Base-by-base conservation (phyloP, 2,888 invertebrate genomes). In the Cantharis rufa region DNA sequence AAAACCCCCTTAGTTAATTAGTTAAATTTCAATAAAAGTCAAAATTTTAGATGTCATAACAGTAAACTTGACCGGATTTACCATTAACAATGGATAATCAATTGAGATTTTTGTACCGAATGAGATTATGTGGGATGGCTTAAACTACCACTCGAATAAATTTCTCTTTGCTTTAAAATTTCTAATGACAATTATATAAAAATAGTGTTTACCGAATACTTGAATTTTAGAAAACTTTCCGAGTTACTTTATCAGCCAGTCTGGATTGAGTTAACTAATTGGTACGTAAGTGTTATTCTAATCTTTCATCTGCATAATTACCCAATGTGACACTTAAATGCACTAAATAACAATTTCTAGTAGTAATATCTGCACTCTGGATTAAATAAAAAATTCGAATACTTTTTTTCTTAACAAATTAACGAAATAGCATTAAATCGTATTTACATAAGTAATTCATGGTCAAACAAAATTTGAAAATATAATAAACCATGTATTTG, bases 131-230 rank as follows among this genome's bases (percentile, higher is more conserved):
- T 66, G 24, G 24, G 64, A 66, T 66, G 15, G 64, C 4, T 63
- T 63, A 16, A 62, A 24, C 24, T 18, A 21, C 15, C 64, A 66
- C 64, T 66, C 7, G 64, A 66, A 66, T 15, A 66, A 66, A 66
- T 66, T 66, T 66, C 64, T 66, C 64, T 66, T 66, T 66, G n/a
- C 64, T 24, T 66, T 66, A n/a, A 66, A 66, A 66, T 66, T 66
- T 66, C 64, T 66, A 66, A 15, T 21, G 64, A 66, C 21, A 66
- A 66, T 66, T 66, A 21, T 66, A 21, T 66, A 21, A n/a, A 21
- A 66, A 21, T 63, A 16, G 13, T 66, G 5, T 24, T 66, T n/a
- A 66, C 21, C 10, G 10, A 66, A 24, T 66, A 66, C 64, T 66
- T 66, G 13, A 66, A 24, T 18, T 21, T 66, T 66, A 66, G 64